Base-by-base conservation (phyloP, 2,888 invertebrate species). In the Oxystoma pomonae region DNA sequence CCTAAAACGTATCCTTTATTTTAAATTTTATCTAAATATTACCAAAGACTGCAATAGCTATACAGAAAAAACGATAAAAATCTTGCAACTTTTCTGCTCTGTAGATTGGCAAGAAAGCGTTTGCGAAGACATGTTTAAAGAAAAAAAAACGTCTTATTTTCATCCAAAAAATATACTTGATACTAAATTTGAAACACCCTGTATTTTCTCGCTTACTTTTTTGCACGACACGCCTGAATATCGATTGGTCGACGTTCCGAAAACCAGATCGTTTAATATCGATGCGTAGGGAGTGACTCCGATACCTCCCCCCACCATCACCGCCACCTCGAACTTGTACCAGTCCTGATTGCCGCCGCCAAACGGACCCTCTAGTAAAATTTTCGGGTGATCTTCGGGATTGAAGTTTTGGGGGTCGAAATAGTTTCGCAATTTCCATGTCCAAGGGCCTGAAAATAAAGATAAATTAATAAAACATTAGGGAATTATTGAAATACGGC, bases 291-390 rank as follows among this genome's bases (percentile, higher is more conserved):
- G 98, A 0, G 98, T 98, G 0, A 98, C 97, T 0, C 97, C 97
- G 69, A 98, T 98, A 7, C 97, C 97, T 20, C 96, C 97, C 0
- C 97, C 97, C 1, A 97, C 96, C 96, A 97, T 96, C 12, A 97
- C 95, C 0, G 97, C 97, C 9, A 97, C 96, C 78, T 96, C 96
- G 76, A 97, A 97, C 79, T 97, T 97, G 82, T 96, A 96, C 96
- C 96, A 96, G 80, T 96, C 96, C 78, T 98, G 97, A 81, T 98
- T 98, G 12, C 97, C 98, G 16, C 97, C 97, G 1, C 97, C 97
- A 72, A 96, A 98, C 0, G 98, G 98, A 5, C 97, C 97, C 79
- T 96, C 96, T 65, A 98, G 88, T 61, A 96, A 87, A 67, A 92
- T 90, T 78, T 92, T 92, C 0, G 94, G 94, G 73, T 90, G 91